A percentile compares a stretch with the other conserved stretches of the same genome.
Conservation (phyloP, 2,113 vertebrate species). For the Accipiter virgatus region DNA sequence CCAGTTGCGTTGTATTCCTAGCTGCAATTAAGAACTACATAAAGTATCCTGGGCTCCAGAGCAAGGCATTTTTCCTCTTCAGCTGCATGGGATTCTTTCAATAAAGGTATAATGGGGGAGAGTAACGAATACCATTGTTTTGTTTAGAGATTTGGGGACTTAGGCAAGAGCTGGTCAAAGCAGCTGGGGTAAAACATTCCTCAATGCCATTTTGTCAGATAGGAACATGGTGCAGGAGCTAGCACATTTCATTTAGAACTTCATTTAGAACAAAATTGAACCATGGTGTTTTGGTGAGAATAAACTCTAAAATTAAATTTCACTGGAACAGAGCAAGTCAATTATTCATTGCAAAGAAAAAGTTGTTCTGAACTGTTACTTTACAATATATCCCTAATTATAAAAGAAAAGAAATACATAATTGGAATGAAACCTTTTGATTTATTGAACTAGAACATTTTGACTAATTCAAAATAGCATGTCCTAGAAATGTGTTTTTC, state of each 20-base stretch:
- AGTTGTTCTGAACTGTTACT: constrained; percentile 39
- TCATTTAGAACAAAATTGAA: not conserved
- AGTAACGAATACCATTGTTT: not conserved
- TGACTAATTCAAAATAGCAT: constrained; percentile 37
- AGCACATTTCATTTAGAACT: not conserved
- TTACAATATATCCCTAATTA: constrained; percentile 47
- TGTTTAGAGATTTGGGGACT: not conserved
- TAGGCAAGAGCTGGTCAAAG: not conserved
- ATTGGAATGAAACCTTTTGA: constrained; percentile 47
- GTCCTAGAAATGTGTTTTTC: constrained; percentile 36
- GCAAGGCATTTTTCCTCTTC: not conserved
- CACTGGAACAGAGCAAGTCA: not conserved
- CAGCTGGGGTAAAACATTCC: not conserved
- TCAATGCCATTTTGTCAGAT: not conserved
- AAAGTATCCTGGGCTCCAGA: not conserved
- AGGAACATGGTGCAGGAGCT: not conserved
- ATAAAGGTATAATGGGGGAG: not conserved
- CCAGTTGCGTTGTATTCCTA: not conserved
- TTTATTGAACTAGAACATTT: constrained; percentile 56
- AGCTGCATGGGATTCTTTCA: not conserved
- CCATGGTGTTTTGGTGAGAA: not conserved
- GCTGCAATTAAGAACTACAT: not conserved
- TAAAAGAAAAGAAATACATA: constrained; percentile 29
- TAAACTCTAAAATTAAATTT: constrained; percentile 24
- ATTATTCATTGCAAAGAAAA: constrained; percentile 32